Conservation (phyloP, 30 jellyfish, hydroid and myxozoan genomes). For the Mastigias papua region DNA sequence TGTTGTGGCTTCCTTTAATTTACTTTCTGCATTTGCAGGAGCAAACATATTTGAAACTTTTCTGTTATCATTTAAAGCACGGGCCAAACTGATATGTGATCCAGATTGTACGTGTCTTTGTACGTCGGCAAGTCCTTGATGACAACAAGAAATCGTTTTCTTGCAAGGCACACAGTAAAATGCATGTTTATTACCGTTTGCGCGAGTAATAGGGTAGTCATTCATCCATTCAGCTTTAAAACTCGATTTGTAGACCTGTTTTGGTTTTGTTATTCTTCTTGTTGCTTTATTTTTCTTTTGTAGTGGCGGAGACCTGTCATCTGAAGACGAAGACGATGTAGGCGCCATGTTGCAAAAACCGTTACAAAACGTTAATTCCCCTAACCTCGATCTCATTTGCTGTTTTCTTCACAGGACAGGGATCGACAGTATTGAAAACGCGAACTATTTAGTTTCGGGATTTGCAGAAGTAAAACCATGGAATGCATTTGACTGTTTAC, state of each 20-base stretch:
- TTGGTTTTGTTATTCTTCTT: neutral
- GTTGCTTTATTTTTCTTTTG: neutral
- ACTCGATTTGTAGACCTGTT: neutral
- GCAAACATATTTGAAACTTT: conserved; percentile 26
- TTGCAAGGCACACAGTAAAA: conserved; percentile 74
- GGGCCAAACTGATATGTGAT: conserved; percentile 27
- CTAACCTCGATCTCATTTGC: neutral
- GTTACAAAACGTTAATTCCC: neutral
- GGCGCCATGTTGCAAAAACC: neutral
- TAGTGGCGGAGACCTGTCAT: neutral
- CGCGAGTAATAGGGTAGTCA: conserved; percentile 61
- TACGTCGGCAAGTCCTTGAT: conserved; percentile 79
- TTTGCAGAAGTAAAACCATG: neutral
- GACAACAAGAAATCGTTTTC: conserved; percentile 52
- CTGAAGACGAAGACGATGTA: neutral
- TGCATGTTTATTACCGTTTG: conserved; percentile 17
- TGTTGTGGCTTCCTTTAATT: conserved; percentile 16
- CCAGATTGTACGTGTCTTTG: conserved; percentile 55
- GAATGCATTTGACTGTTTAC: neutral
- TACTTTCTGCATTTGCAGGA: conserved; percentile 4
- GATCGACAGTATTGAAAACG: neutral
- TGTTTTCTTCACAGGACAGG: neutral
- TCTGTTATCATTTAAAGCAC: neutral
- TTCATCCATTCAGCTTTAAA: conserved; percentile 18
- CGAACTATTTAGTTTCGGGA: neutral